Conservation (phyloP, 2,888 invertebrate genomes). For the Campoplex nolae region DNA sequence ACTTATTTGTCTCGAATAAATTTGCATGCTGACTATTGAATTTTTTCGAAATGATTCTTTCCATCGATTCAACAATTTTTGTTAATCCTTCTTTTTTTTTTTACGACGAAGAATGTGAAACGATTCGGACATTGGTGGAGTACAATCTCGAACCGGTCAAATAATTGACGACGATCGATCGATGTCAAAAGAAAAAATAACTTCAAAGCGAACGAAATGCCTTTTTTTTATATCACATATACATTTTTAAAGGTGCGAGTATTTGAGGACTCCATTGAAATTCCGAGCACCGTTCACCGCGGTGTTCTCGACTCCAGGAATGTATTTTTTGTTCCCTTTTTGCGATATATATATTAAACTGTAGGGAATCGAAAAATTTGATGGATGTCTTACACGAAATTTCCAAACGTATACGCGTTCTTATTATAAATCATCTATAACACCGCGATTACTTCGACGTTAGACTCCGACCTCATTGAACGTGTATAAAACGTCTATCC, state of each 20-base stretch:
- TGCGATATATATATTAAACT: not conserved
- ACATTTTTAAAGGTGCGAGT: conserved; percentile 1
- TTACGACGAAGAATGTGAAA: not conserved
- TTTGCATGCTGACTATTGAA: not conserved
- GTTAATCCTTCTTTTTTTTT: not conserved
- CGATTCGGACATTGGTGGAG: not conserved
- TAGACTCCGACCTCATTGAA: not conserved
- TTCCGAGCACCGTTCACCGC: conserved; percentile 27
- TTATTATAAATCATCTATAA: conserved; percentile 34
- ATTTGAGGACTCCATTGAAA: conserved; percentile 53
- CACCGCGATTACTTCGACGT: not conserved
- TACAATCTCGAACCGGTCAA: not conserved
- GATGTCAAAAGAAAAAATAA: conserved; percentile 8
- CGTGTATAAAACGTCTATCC: not conserved
- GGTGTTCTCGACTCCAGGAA: conserved; percentile 27
- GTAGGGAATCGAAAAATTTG: conserved; percentile 24
- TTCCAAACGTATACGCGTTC: not conserved
- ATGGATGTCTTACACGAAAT: conserved; percentile 40
- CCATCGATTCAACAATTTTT: not conserved
- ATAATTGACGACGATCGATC: conserved; percentile 36
- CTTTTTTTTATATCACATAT: not conserved
- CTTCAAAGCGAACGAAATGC: not conserved
- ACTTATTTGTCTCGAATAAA: not conserved
- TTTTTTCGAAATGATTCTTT: not conserved
- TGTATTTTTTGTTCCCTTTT: conserved; percentile 29